Percentiles rank a stretch among this genome's conserved stretches.
These are phyloP conservation scores for Diplazon laetatorius DNA, from an alignment of 2,888 invertebrate genomes.

Conservation along the genomic window DNA sequence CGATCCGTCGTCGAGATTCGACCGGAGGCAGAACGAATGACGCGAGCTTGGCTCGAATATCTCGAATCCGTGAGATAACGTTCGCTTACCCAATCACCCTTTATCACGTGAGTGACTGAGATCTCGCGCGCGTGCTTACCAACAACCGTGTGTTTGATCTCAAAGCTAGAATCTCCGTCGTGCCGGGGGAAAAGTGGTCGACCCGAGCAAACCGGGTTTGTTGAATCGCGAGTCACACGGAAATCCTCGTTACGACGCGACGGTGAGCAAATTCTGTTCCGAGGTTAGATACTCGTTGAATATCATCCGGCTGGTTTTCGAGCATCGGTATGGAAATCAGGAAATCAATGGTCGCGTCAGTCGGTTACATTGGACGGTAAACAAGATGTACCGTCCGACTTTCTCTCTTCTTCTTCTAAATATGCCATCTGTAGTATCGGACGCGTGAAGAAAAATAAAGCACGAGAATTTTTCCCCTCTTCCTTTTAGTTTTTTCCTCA, in stretches of 20 bases:
- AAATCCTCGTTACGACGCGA: constrained; percentile 21
- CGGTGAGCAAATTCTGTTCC: constrained; percentile 47
- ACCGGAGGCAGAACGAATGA: no score
- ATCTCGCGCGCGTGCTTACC: constrained; percentile 25
- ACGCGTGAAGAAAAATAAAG: neutral
- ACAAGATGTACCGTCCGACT: neutral
- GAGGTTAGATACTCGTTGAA: constrained; percentile 16
- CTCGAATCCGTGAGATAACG: constrained; percentile 58
- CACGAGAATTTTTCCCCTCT: no score
- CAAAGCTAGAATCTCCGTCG: constrained; percentile 57
- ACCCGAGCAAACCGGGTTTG: constrained; percentile 23
- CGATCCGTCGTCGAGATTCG: neutral
- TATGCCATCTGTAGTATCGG: neutral
- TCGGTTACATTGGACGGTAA: neutral
- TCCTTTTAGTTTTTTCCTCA: no score
- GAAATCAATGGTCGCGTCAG: constrained; percentile 16
- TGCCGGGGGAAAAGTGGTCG: neutral
- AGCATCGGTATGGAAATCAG: constrained; percentile 27
- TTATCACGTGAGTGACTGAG: constrained; percentile 52
- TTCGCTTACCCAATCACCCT: constrained; percentile 59
- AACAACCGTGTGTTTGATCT: constrained; percentile 50
- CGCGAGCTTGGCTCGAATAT: constrained; percentile 52
- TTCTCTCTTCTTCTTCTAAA: neutral
- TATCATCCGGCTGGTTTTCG: constrained; percentile 3
- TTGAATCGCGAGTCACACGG: constrained; percentile 1